Percentiles rank a stretch among this genome's conserved stretches.
Evolutionary conservation across 2,888 invertebrate genomes (phyloP).

Genomic region (Drosophila paranaensis): DNA sequence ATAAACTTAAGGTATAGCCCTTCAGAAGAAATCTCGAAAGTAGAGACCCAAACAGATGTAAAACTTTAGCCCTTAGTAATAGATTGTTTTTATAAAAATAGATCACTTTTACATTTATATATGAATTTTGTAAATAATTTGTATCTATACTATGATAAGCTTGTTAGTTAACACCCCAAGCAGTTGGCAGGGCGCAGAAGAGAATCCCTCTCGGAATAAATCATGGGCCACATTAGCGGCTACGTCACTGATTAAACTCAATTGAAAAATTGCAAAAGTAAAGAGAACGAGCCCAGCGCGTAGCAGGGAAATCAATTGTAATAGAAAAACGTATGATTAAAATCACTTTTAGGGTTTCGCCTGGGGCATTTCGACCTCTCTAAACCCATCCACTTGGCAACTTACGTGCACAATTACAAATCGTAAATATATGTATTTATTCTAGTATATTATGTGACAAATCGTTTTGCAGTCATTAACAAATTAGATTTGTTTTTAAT

Average conservation of each 20-base stretch:
- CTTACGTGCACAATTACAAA: constrained; percentile 30
- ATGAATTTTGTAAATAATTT: too few relatives aligned
- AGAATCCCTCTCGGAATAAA: constrained; percentile 28
- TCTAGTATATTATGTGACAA: neutral
- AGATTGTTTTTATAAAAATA: neutral
- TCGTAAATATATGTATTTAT: neutral
- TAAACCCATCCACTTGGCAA: constrained; percentile 3
- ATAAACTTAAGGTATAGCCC: too few relatives aligned
- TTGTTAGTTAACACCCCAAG: neutral
- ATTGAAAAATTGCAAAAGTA: constrained; percentile 66
- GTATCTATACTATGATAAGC: neutral
- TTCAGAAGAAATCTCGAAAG: too few relatives aligned
- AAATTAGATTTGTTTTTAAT: neutral
- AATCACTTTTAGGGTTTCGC: constrained; percentile 71
- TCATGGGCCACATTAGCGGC: constrained; percentile 10
- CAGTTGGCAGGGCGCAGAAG: constrained; percentile 33
- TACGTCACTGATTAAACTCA: constrained; percentile 79
- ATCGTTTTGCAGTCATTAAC: neutral
- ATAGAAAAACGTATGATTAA: constrained; percentile 54
- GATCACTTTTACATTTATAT: neutral
- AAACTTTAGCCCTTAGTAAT: neutral
- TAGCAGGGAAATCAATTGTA: constrained; percentile 31
- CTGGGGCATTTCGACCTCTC: constrained; percentile 15
- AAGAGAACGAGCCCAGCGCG: neutral
- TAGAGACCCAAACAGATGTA: too few relatives aligned